Base-by-base conservation (phyloP, 2,888 invertebrate genomes). In the Drosophila meridionalis region DNA sequence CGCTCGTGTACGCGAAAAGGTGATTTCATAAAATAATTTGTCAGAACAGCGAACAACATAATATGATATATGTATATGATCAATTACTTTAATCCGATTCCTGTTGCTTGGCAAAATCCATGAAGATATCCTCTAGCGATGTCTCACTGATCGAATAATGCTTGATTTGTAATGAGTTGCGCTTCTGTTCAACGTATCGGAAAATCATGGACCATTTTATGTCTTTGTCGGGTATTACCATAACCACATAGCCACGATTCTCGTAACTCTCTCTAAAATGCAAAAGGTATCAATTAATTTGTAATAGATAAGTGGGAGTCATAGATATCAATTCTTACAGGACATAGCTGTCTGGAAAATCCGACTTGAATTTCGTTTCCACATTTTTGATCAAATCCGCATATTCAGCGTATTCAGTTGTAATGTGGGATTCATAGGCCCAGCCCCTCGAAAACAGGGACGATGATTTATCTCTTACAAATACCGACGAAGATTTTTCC, bases 91-190 rank as follows among this genome's bases (percentile, higher is more conserved):
- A 48, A 7, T 64, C 57, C 2, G n/a, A 0, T 0, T n/a, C 38
- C 82, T 94, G 93, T 52, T 92, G 84, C 74, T 95, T 94, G 0
- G 95, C 95, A 81, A 96, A 95, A 72, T 95, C 94, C 42, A 95
- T 85, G 90, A 96, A 96, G 65, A 97, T 95, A 93, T 97, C 96
- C 91, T 97, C 97, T 4, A 97, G 93, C 0, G 96, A 95, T 0
- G 97, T 96, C 91, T 97, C 96, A 56, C 95, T 95, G 53, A 97
- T 95, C 28, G 95, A 95, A 92, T 97, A 97, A 92, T 96, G 96
- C 85, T 96, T 95, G 9, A 97, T 94, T 56, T 94, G 93, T 0
- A 95, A 92, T 2, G 91, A 84, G 0, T 78, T 81, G 66, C 95
- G 95, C n/a, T 94, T 94, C 2, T 92, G 87, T 89, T 96, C 96